Conservation (phyloP, 2,888 invertebrate species). For the Orgyia antiqua region DNA sequence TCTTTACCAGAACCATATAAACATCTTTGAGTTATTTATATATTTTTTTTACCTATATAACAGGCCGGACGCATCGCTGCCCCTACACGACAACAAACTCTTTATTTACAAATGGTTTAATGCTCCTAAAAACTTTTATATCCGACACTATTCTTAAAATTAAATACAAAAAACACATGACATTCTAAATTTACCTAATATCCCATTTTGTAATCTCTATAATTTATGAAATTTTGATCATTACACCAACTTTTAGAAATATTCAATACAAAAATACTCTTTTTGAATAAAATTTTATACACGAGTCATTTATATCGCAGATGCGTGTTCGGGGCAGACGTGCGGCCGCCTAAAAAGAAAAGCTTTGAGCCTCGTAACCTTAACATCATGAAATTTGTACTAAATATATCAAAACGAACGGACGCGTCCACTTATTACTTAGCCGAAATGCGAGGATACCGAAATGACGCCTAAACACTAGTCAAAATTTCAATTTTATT, state of each 20-base stretch:
- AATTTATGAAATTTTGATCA: conserved; percentile 79
- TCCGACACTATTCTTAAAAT: conserved; percentile 80
- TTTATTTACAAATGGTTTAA: conserved; percentile 83
- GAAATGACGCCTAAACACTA: conserved; percentile 76
- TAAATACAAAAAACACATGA: conserved; percentile 79
- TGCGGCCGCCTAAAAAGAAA: conserved; percentile 64
- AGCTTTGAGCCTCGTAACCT: conserved; percentile 78
- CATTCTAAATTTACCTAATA: conserved; percentile 76
- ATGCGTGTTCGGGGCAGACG: conserved; percentile 46
- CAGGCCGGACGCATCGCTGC: conserved; percentile 50
- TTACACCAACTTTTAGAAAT: conserved; percentile 80
- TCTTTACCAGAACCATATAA: conserved; percentile 79
- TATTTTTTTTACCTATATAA: conserved; percentile 77
- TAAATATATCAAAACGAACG: conserved; percentile 75
- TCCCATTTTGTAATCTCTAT: conserved; percentile 72
- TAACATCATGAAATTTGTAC: conserved; percentile 78
- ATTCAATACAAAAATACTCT: conserved; percentile 80
- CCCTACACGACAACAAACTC: conserved; percentile 53
- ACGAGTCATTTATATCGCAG: conserved; percentile 67
- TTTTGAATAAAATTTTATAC: conserved; percentile 79
- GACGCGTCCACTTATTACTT: conserved; percentile 72
- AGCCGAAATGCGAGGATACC: conserved; percentile 78
- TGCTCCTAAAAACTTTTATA: conserved; percentile 84
- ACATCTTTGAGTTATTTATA: conserved; percentile 78
- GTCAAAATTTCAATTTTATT: conserved; percentile 52